Conservation (phyloP, 2,113 vertebrate genomes). For the Lophura nycthemera region DNA sequence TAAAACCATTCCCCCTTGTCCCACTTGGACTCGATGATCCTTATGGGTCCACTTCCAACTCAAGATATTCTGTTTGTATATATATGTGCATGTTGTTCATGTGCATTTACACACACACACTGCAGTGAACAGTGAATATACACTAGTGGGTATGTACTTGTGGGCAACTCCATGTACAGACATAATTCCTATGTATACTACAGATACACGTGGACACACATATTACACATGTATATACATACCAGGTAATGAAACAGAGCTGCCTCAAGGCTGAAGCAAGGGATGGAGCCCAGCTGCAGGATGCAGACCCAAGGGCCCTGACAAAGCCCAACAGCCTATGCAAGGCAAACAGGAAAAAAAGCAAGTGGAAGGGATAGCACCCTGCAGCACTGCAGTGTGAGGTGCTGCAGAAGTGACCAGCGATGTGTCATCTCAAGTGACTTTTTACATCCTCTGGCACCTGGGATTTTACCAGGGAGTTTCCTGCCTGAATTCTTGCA, state of each 20-base stretch:
- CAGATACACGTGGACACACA: fast-evolving
- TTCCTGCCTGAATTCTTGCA: neutral
- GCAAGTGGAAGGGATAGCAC: neutral
- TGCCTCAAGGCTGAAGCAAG: neutral
- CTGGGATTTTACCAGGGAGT: neutral
- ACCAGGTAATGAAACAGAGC: neutral
- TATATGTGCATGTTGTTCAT: neutral
- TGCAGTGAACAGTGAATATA: too few species aligned
- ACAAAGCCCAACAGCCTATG: neutral
- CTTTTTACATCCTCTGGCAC: neutral
- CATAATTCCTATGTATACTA: fast-evolving
- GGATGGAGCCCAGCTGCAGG: neutral
- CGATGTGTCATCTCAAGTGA: neutral
- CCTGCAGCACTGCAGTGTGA: fast-evolving
- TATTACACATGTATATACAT: neutral
- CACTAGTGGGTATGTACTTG: neutral
- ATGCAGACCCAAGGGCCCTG: fast-evolving
- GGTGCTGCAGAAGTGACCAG: neutral
- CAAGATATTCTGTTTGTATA: neutral
- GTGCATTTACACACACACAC: neutral
- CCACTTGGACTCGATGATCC: too few species aligned
- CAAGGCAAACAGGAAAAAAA: neutral
- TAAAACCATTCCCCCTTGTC: too few species aligned
- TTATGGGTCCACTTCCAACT: too few species aligned
- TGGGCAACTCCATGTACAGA: neutral